Evolutionary conservation across 2,113 vertebrate genomes (phyloP).

Genomic region (Xenopus tropicalis): UCB_Xtro_10.0 CM004450.2:43756501-43757000

Average conservation of each 20-base stretch:
- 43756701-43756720: constrained; percentile 38
- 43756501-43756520: constrained; percentile 24
- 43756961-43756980: no score
- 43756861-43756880: no score
- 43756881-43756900: no score
- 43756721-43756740: constrained; percentile 5
- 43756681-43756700: not conserved
- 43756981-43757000: no score
- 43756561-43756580: constrained; percentile 36
- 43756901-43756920: no score
- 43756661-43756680: constrained; percentile 14
- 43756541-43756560: not conserved
- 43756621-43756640: constrained; percentile 26
- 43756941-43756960: no score
- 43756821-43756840: no score
- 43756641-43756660: constrained; percentile 40
- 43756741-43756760: not conserved
- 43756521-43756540: constrained; percentile 21
- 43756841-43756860: no score
- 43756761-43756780: not conserved
- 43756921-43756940: no score
- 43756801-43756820: not conserved
- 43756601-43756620: constrained; percentile 36
- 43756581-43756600: not conserved
- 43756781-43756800: constrained; percentile 12